phyloP scores from a whole-genome alignment of 2,888 invertebrate species.

The Neelides folsomi region DNA sequence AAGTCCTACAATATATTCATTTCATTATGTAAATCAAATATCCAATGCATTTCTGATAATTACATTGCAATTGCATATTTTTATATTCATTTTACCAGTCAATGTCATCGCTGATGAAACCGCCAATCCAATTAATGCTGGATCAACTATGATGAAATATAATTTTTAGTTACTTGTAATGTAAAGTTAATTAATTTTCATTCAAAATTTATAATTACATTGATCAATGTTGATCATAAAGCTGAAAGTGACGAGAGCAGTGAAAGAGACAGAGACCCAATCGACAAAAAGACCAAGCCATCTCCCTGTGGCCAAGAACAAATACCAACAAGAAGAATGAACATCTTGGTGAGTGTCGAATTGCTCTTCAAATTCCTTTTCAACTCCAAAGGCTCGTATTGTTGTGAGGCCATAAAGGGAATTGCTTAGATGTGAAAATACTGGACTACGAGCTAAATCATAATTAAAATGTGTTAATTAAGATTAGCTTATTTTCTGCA shows the following conservation, averaged over 20 bases:
- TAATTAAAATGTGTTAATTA: background rate
- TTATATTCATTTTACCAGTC: conserved; percentile 40
- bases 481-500: background rate
- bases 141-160: conserved; percentile 6
- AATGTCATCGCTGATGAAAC: conserved; percentile 58
- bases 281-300: conserved; percentile 92
- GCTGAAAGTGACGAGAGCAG: conserved; percentile 68
- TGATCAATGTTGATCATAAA: conserved; percentile 55
- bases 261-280: conserved; percentile 71
- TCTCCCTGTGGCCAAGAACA: conserved; percentile 74
- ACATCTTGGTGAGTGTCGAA: conserved; percentile 58
- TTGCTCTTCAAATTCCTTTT: conserved; percentile 58
- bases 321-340: conserved; percentile 77
- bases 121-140: conserved; percentile 49
- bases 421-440: conserved; percentile 85
- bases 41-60: no score
- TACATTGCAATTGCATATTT: no score
- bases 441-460: conserved; percentile 67
- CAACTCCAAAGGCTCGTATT: conserved; percentile 74
- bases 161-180: background rate
- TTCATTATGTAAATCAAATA: background rate
- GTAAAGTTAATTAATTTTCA: background rate
- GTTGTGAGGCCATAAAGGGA: conserved; percentile 79
- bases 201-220: conserved; percentile 28
- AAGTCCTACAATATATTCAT: background rate